phyloP scores from a whole-genome alignment of 2,888 invertebrate genomes.

The Pristionchus entomophagus region DNA sequence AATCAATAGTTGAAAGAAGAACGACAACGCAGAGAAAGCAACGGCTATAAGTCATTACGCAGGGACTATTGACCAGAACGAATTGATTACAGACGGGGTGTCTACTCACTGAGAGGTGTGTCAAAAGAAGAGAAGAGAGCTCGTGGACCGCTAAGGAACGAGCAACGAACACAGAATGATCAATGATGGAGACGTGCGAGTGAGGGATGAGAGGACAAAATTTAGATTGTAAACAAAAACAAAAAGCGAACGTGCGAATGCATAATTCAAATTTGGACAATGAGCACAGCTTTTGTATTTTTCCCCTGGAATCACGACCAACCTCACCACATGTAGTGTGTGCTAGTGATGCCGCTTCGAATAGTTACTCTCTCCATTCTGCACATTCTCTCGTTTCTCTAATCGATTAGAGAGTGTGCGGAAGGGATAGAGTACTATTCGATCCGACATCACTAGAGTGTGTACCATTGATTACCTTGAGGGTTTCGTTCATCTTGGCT shows the following conservation, averaged over 20 bases:
- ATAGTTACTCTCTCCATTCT: too few species aligned
- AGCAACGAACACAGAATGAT: background rate
- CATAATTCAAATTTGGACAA: background rate
- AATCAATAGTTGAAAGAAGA: background rate
- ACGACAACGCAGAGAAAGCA: background rate
- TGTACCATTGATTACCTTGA: too few species aligned
- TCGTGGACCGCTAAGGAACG: background rate
- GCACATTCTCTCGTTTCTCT: too few species aligned
- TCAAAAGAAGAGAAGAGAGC: background rate
- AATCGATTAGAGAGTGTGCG: too few species aligned
- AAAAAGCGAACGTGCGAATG: background rate
- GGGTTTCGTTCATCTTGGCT: too few species aligned
- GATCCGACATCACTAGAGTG: too few species aligned
- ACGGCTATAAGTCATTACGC: background rate
- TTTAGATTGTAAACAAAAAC: too few species aligned
- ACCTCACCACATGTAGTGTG: too few species aligned
- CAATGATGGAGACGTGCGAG: background rate
- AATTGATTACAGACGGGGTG: background rate
- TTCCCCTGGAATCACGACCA: background rate
- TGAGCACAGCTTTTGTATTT: background rate
- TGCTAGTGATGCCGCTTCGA: too few species aligned
- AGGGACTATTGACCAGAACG: background rate
- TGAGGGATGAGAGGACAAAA: background rate
- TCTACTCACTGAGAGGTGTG: background rate
- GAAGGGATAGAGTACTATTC: too few species aligned